Percentiles rank a stretch among this genome's conserved stretches.
Conservation (phyloP, 1,140 invertebrate species). For the Oryzaephilus surinamensis region DNA sequence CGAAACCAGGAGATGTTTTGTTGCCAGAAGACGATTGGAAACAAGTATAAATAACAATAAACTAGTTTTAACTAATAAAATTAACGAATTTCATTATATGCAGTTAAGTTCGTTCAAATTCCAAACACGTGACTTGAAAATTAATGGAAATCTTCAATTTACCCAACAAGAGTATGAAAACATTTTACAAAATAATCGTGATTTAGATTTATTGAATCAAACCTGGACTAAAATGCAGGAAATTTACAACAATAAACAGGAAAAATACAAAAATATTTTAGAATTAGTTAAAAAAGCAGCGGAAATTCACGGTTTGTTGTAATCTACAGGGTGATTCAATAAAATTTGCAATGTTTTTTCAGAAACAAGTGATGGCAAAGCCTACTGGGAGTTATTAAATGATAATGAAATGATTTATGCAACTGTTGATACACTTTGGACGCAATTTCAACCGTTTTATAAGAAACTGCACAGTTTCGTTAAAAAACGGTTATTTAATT, state of each 20-base stretch:
- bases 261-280: constrained; percentile 41
- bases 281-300: constrained; percentile 44
- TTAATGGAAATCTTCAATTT: constrained; percentile 4
- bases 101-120: too few relatives aligned
- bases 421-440: constrained; percentile 42
- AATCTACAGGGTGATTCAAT: constrained; percentile 4
- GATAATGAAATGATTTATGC: constrained; percentile 43
- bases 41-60: neutral
- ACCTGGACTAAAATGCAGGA: constrained; percentile 34
- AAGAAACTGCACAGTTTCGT: constrained; percentile 45
- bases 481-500: constrained; percentile 28
- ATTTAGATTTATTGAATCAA: constrained; percentile 28
- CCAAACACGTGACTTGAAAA: too few relatives aligned
- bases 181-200: constrained; percentile 34
- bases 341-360: constrained; percentile 15
- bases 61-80: constrained; percentile 7
- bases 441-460: constrained; percentile 42
- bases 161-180: constrained; percentile 33
- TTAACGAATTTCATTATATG: too few relatives aligned
- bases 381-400: constrained; percentile 49
- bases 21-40: constrained; percentile 41
- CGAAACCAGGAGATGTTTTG: constrained; percentile 45
- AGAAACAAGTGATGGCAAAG: constrained; percentile 36
- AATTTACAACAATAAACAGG: constrained; percentile 34
- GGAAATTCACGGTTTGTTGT: constrained; percentile 42